Percentiles rank a stretch among this genome's conserved stretches.
Conservation (phyloP, 2,797 vertebrate species). For the Brotula barbata region DNA sequence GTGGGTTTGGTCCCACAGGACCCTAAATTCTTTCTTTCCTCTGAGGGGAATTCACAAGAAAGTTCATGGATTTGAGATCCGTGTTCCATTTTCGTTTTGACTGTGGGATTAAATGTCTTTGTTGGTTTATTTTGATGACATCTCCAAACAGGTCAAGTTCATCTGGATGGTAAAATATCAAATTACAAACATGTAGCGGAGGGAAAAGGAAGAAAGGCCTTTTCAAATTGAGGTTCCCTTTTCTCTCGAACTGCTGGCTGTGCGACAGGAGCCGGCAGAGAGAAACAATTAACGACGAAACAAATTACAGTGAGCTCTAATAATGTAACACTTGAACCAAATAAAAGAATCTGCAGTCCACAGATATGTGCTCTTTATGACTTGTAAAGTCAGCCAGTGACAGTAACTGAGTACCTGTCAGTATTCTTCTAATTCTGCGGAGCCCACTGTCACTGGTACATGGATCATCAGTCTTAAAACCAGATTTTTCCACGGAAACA, state of each 20-base stretch:
- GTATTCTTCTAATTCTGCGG: conserved; percentile 16
- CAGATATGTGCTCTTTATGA: too few relatives aligned
- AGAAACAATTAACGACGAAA: too few relatives aligned
- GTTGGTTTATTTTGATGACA: conserved; percentile 5
- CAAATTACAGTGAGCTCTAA: too few relatives aligned
- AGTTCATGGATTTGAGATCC: background rate
- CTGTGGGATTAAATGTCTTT: conserved; percentile 9
- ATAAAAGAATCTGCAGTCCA: too few relatives aligned
- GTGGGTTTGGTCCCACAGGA: conserved; percentile 46
- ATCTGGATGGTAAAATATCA: too few relatives aligned
- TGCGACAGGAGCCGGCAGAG: too few relatives aligned
- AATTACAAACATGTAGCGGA: too few relatives aligned
- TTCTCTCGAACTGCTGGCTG: too few relatives aligned
- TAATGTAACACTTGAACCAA: too few relatives aligned
- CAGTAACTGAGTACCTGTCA: conserved; percentile 32
- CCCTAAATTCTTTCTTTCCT: conserved; percentile 42
- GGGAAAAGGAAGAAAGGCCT: too few relatives aligned
- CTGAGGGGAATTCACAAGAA: conserved; percentile 47
- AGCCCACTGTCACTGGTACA: conserved; percentile 41
- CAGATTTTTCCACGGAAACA: background rate
- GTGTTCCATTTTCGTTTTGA: conserved; percentile 16
- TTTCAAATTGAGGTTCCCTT: too few relatives aligned
- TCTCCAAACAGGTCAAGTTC: background rate
- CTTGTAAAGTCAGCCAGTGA: conserved; percentile 11
- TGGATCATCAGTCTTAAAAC: conserved; percentile 38